A percentile compares a stretch with the other conserved stretches of the same genome.
Evolutionary conservation across 2,113 vertebrate species (phyloP).

Genomic region (Poecile atricapillus): DNA sequence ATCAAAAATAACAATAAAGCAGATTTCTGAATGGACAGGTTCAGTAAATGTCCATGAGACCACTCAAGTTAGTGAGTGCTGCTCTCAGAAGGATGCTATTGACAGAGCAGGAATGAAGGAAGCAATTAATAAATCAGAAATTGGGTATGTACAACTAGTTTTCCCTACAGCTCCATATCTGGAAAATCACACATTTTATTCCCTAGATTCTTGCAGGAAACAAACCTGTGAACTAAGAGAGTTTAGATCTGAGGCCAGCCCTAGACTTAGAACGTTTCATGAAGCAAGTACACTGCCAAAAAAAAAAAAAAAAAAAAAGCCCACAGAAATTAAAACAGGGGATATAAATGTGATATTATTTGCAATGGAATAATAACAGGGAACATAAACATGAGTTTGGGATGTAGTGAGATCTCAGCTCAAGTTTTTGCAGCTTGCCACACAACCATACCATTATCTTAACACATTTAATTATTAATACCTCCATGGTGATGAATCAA

Average conservation of each 20-base stretch:
- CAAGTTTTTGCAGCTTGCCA: neutral
- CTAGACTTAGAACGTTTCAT: neutral
- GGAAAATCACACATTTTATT: neutral
- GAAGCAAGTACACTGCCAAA: neutral
- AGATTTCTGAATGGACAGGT: neutral
- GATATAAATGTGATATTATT: neutral
- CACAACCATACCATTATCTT: conserved; percentile 33
- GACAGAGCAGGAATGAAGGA: neutral
- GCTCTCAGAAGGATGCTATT: neutral
- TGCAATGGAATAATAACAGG: neutral
- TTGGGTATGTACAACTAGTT: neutral
- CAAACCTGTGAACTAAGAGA: neutral
- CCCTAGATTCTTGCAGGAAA: neutral
- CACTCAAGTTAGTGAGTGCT: neutral
- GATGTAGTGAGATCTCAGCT: neutral
- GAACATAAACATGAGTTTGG: neutral
- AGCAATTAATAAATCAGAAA: neutral
- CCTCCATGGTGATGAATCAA: conserved; percentile 51
- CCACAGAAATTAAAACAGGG: rapidly evolving
- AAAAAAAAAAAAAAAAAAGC: neutral
- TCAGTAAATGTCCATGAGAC: neutral
- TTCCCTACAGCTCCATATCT: neutral
- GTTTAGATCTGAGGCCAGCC: neutral
- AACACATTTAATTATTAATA: conserved; percentile 65
- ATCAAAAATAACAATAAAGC: neutral